Conservation (phyloP, 2,797 vertebrate species). For the Psittacula echo region DNA sequence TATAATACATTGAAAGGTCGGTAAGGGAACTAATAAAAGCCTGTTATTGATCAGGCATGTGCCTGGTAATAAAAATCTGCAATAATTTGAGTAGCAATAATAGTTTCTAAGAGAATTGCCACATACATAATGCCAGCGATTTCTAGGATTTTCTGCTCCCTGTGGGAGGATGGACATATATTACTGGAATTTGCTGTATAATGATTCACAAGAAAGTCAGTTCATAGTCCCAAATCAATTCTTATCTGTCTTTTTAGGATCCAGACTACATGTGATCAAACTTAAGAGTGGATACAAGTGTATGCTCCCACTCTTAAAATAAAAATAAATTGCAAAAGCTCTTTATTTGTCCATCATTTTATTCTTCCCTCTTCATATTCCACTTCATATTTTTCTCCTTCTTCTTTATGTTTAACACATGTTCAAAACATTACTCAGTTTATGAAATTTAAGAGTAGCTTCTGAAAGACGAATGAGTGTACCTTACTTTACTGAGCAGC, state of each 20-base stretch:
- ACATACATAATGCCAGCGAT: conserved; percentile 18
- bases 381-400: background rate
- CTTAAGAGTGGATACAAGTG: background rate
- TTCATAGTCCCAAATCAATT: conserved; percentile 26
- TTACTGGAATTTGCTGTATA: conserved; percentile 33
- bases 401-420: background rate
- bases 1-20: background rate
- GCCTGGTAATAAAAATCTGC: conserved; percentile 19
- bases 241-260: conserved; percentile 1
- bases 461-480: background rate
- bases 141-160: conserved; percentile 20
- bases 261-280: conserved; percentile 11
- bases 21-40: conserved; percentile 21
- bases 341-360: background rate
- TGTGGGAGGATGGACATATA: conserved; percentile 16
- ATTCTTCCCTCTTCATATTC: background rate
- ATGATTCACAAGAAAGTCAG: conserved; percentile 13
- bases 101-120: conserved; percentile 20
- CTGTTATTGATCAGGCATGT: conserved; percentile 19
- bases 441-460: background rate
- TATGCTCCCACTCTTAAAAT: background rate
- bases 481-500: background rate
- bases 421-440: background rate
- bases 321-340: background rate
- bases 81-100: conserved; percentile 34